Base-by-base conservation (phyloP, 2,797 vertebrate genomes). In the Leptodactylus fallax region DNA sequence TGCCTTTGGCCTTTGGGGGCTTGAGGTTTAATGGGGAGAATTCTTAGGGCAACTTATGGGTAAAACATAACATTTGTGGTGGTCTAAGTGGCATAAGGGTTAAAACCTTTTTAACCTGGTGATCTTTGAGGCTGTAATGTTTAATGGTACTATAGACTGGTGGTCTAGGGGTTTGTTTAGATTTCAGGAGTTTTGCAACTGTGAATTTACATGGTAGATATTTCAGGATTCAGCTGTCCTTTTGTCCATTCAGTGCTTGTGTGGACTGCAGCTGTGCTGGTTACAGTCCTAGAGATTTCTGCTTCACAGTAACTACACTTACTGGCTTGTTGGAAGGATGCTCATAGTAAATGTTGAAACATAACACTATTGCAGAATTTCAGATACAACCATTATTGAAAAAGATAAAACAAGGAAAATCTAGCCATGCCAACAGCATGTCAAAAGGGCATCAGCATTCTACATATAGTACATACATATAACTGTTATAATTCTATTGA, bases 161-260 rank as follows among this genome's bases (percentile, higher is more conserved):
- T 72, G 69, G 69, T 72, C 27, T 72, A 72, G 17, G 17, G 45
- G 7, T 72, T 21, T 47, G 45, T 74, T 21, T 49, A 45, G 3
- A 51, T 10, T 9, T 21, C 11, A 76, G 49, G 2, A 76, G 6
- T 53, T 53, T 77, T 53, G 45, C 19, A 49, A 74, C 71, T 21
- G 71, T 74, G 36, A 36, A 36, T 36, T 36, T n/a, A 74, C 11
- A 12, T 49, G 47, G 47, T 25, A 27, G 45, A 72, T 53, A 77
- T 53, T 53, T 53, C n/a, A 23, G 74, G 47, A 77, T 53, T 74
- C 74, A 77, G 74, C 74, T 77, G 74, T 77, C 74, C 74, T 77
- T 76, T 76, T n/a, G 10, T 76, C 6, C 21, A 53, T 76, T 51
- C 19, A n/a, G 21, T n/a, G 19, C 17, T 6, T n/a, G 49, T 53